Base-by-base conservation (phyloP, 2,113 vertebrate genomes). In the Rattus norvegicus region DNA sequence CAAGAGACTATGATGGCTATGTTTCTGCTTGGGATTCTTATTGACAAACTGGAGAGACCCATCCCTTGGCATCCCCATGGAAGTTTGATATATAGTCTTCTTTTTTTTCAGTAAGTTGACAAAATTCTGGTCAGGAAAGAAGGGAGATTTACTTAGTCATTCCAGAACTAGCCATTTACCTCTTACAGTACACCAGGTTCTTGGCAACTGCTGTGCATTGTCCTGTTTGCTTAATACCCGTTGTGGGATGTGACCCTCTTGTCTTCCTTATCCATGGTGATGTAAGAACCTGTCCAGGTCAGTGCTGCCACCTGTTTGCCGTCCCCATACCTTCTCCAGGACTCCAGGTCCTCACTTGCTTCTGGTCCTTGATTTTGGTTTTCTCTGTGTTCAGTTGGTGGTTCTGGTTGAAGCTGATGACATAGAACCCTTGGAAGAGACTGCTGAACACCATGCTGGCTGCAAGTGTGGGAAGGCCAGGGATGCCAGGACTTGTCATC, bases 61-160 rank as follows among this genome's bases (percentile, higher is more conserved):
- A 47, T 26, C 81, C 30, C 11, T 95, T 12, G 4, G 36, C 70
- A 88, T 93, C 91, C 63, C 70, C 19, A 26, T 84, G 92, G 69
- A 75, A 26, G 8, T 92, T 96, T 93, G 86, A 75, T 47, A 30
- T 9, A 1, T 0, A 4, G 30, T 86, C n/a, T 95, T 76, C 76
- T 6, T 67, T 30, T 54, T 52, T 96, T 95, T 92, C 93, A 47
- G 33, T 83, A 92, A 73, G n/a, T 22, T 43, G 20, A 43, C 75
- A 65, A 77, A 77, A 49, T 97, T 92, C 92, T 95, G 84, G 36
- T 92, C 47, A 95, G 89, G 77, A 95, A 92, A 47, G 76, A 73
- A 97, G 72, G 43, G 54, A 97, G 59, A 61, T 88, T 86, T 52
- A 36, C 85, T 87, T 91, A 88, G 93, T 91, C 52, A 90, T 79